These are phyloP conservation scores for Sporophila hypoxantha DNA, from an alignment of 2,113 vertebrate species.

Conservation along the genomic window DNA sequence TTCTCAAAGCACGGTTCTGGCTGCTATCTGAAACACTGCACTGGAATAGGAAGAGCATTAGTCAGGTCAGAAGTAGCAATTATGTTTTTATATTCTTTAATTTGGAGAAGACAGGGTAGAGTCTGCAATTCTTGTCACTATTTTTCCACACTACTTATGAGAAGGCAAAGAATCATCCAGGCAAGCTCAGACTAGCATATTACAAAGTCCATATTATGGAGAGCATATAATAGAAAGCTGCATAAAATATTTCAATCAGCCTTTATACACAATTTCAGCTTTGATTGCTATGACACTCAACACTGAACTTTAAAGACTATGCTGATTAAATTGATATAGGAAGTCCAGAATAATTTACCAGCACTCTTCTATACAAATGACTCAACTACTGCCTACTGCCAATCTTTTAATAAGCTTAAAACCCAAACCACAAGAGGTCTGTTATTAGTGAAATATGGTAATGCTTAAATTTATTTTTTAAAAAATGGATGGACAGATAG, in stretches of 20 bases:
- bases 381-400: neutral
- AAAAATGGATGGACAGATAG: neutral
- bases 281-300: neutral
- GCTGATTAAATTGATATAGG: constrained; percentile 21
- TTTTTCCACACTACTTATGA: neutral
- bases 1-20: neutral
- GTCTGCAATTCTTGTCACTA: neutral
- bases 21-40: neutral
- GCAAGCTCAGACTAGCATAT: neutral
- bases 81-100: neutral
- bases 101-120: neutral
- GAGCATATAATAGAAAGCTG: neutral
- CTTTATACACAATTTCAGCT: neutral
- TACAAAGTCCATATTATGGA: neutral
- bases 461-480: neutral
- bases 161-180: neutral
- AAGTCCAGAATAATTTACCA: constrained; percentile 26
- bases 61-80: neutral
- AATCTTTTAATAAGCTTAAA: constrained; percentile 15
- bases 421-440: neutral
- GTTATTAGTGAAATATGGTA: constrained; percentile 5
- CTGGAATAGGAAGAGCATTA: neutral
- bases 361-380: neutral
- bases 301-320: neutral
- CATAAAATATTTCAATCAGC: neutral